phyloP scores from a whole-genome alignment of 2,797 vertebrate genomes.

The Notolepis coatsorum region DNA sequence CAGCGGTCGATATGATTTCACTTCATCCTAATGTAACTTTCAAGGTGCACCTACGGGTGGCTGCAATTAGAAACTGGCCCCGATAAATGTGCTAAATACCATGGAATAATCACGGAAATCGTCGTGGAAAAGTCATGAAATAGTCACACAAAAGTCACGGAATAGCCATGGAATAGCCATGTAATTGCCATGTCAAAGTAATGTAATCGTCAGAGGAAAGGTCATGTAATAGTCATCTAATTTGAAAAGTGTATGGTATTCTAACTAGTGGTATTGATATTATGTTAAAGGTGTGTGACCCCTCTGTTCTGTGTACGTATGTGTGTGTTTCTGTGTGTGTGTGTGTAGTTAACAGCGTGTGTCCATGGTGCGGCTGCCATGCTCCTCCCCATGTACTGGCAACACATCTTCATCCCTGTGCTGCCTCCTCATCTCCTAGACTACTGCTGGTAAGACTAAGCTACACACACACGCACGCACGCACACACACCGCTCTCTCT shows the following conservation, averaged over 20 bases:
- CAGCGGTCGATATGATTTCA: no score
- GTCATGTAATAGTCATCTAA: no score
- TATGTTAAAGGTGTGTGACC: not conserved
- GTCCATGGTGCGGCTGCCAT: conserved; percentile 94
- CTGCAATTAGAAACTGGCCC: no score
- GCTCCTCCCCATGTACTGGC: conserved; percentile 99
- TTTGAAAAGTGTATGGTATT: not conserved
- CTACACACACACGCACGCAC: conserved; percentile 25
- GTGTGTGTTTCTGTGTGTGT: conserved; percentile 26
- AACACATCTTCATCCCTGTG: conserved; percentile 99
- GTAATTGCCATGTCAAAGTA: no score
- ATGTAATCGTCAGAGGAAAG: no score
- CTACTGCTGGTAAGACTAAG: conserved; percentile 95
- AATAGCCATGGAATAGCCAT: no score
- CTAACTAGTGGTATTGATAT: not conserved
- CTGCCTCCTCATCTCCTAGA: conserved; percentile 97
- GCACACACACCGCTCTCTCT: conserved; percentile 31
- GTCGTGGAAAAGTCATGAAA: no score
- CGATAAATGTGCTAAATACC: no score
- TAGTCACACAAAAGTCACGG: no score
- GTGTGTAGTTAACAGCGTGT: conserved; percentile 94
- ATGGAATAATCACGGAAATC: no score
- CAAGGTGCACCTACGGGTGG: no score
- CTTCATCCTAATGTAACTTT: no score
- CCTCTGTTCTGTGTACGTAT: not conserved